A percentile compares a stretch with the other conserved stretches of the same genome.
Conservation (phyloP, 2,888 invertebrate species). For the Blera fallax region DNA sequence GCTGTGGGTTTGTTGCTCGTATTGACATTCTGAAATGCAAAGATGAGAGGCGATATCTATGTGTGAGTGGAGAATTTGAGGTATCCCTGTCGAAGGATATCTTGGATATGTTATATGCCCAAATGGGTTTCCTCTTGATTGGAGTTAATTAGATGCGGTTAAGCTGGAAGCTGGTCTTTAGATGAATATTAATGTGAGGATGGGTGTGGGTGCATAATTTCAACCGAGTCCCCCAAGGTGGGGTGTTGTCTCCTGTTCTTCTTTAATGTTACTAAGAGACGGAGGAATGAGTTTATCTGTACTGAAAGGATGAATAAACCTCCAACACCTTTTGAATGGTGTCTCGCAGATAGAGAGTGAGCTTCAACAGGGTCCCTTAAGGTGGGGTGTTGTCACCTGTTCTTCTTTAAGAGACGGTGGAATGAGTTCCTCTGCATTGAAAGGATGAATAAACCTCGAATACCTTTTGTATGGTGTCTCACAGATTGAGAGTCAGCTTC, state of each 20-base stretch:
- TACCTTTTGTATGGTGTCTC: no score
- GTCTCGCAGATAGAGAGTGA: no score
- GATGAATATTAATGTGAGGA: neutral
- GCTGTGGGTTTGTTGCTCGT: neutral
- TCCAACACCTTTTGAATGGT: no score
- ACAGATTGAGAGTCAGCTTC: no score
- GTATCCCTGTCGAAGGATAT: neutral
- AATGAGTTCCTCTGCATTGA: no score
- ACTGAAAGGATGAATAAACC: no score
- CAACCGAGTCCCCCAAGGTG: neutral
- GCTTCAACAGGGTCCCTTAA: neutral
- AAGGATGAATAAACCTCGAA: no score
- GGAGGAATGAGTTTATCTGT: no score
- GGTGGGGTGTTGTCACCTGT: neutral
- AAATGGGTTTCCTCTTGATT: conserved; percentile 3
- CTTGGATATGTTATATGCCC: neutral
- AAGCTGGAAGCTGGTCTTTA: neutral
- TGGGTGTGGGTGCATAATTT: neutral
- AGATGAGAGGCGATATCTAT: neutral
- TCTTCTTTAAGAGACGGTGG: neutral
- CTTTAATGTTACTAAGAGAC: no score
- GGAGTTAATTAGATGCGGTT: neutral
- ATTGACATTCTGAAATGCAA: neutral
- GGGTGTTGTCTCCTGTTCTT: neutral
- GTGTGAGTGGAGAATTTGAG: neutral